Percentiles rank a stretch among this genome's conserved stretches.
phyloP scores from a whole-genome alignment of 2,888 invertebrate species.

The Synergus gifuensis region DNA sequence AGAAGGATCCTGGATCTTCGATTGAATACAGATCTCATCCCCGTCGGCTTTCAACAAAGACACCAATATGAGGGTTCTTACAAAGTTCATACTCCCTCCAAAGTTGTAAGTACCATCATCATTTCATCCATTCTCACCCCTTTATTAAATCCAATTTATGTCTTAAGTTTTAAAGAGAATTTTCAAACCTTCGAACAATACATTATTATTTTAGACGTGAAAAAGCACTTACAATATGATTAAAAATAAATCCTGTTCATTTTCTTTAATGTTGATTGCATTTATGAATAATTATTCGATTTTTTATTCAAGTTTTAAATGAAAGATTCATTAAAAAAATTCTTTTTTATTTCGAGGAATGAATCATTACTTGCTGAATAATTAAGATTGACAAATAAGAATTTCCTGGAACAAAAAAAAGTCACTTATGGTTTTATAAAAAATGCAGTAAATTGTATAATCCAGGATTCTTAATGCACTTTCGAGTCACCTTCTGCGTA shows the following conservation, averaged over 20 bases:
- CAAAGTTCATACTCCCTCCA: slow-evolving; percentile 76
- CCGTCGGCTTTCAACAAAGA: slow-evolving; percentile 82
- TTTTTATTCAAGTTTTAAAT: background rate
- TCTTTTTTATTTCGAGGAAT: background rate
- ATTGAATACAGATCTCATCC: slow-evolving; percentile 86
- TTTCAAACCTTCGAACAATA: background rate
- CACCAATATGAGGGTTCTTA: slow-evolving; percentile 78
- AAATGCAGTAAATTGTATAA: background rate
- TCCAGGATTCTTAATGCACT: background rate
- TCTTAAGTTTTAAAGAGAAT: background rate
- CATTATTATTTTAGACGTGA: too few species aligned
- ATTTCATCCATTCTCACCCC: background rate
- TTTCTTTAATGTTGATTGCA: background rate
- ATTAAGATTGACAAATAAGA: background rate
- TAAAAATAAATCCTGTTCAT: too few species aligned
- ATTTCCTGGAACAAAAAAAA: background rate
- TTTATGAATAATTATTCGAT: background rate
- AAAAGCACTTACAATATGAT: too few species aligned
- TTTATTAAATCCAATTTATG: background rate
- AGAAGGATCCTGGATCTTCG: slow-evolving; percentile 85
- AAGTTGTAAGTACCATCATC: slow-evolving; percentile 73
- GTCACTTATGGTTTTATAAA: background rate
- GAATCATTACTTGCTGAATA: background rate
- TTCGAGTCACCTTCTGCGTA: background rate
- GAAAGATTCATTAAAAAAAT: background rate